Conservation (phyloP, 2,113 vertebrate genomes). For the Eurystomus gularis region DNA sequence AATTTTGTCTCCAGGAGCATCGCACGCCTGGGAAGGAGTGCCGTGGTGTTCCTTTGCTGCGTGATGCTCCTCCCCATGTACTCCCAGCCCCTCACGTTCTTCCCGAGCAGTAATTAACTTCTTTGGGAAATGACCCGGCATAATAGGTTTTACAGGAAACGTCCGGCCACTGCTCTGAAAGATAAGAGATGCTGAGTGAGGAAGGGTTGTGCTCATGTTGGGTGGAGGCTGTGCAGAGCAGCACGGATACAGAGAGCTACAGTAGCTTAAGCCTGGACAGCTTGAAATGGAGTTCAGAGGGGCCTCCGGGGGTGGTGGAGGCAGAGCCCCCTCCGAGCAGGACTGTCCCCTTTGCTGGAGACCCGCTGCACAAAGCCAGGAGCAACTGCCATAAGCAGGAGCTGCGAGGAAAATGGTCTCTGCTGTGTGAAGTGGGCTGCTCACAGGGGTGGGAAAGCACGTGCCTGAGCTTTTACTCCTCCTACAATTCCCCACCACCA, state of each 20-base stretch:
- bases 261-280: not conserved
- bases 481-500: rapidly evolving
- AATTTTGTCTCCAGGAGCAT: not conserved
- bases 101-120: not conserved
- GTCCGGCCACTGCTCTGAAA: not conserved
- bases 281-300: not conserved
- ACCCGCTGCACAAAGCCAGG: rapidly evolving
- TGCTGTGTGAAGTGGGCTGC: rapidly evolving
- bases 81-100: not conserved
- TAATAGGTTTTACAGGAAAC: not conserved
- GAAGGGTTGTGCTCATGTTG: not conserved
- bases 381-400: rapidly evolving
- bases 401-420: not conserved
- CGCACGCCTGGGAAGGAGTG: not conserved
- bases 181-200: not conserved
- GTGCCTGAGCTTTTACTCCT: not conserved
- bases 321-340: not conserved
- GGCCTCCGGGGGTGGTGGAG: rapidly evolving
- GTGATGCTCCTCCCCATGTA: not conserved
- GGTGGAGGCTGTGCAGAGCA: not conserved
- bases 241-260: not conserved
- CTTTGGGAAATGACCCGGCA: not conserved
- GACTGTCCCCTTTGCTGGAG: not conserved
- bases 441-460: rapidly evolving
- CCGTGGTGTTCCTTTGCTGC: not conserved